Evolutionary conservation across 2,113 vertebrate genomes (phyloP).

Genomic region (Heliornis fulica): DNA sequence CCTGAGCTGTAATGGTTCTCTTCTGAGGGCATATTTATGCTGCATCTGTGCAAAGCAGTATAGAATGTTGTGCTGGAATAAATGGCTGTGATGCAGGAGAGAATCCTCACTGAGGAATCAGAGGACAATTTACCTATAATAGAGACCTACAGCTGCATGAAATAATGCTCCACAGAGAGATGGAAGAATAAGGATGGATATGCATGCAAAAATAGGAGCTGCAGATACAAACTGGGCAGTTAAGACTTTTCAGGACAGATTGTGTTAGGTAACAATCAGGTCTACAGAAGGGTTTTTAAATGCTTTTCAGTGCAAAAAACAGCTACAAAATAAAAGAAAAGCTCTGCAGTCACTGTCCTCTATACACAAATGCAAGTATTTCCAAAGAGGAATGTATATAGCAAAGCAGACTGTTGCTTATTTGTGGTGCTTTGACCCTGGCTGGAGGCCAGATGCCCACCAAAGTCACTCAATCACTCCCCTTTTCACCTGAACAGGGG

Average conservation of each 20-base stretch:
- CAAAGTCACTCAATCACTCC: too few species aligned
- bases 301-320: not conserved
- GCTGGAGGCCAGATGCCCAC: too few species aligned
- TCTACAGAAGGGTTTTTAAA: not conserved
- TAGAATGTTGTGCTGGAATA: not conserved
- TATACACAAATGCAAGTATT: not conserved
- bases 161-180: not conserved
- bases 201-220: not conserved
- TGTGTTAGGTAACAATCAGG: not conserved
- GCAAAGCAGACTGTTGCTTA: not conserved
- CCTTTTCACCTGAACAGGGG: too few species aligned
- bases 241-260: not conserved
- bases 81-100: not conserved
- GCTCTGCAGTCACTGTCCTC: not conserved
- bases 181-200: not conserved
- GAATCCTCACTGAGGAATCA: not conserved
- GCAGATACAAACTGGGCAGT: not conserved
- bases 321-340: not conserved
- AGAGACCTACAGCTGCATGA: not conserved
- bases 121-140: not conserved
- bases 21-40: constrained; percentile 66
- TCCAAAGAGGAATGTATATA: not conserved
- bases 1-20: constrained; percentile 32
- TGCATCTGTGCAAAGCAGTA: constrained; percentile 39
- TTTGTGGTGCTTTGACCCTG: too few species aligned